Evolutionary conservation across 37 sponge, comb jelly and placozoan species (phyloP), one percentile per base, ranked within the genome.

Genomic region (Diacarnus erythraeanus): DNA sequence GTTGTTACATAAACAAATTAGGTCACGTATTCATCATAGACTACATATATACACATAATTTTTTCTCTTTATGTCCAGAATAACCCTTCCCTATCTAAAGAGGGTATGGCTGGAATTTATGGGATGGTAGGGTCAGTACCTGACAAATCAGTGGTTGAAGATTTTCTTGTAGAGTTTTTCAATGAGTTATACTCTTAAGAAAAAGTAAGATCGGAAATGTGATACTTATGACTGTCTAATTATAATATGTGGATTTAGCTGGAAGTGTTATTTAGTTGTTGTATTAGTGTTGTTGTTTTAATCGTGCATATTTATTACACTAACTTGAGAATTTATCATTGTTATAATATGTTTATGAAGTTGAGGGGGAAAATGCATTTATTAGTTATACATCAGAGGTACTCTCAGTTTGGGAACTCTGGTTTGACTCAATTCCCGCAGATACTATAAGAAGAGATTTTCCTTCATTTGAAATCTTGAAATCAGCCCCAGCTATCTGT

Each of bases 91-190:
- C 57, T 92, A 38, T 69, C 83, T 31, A 81, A 68, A 25, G 77
- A 68, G 34, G 96, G 96, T 27, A 64, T 79, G 29, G 96, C 96
- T 68, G 96, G 83, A 15, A 72, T 95, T 60, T 95, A 95, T 77
- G 96, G 96, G 22, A 89, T 95, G 96, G 92, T 86, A 26, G 90
- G 84, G 17, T 86, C 76, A 51, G 80, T 95, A 0, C 96, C 96
- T 27, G 92, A 95, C 76, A 77, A 79, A 64, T 80, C 79, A 0
- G 29, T 95, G 47, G 80, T 95, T 2, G 44, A 71, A 29, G 92
- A 91, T 21, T 93, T 93, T 64, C 34, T 93, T 17, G 37, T 71
- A n/a, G 76, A 86, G 57, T 93, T 93, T 47, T 89, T 93, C 44
- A 85, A 87, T 36, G 78, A 81, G 23, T 59, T 89, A 27, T 93